Evolutionary conservation across 2,113 vertebrate species (phyloP), one percentile per base, ranked within the genome.

Genomic region (Alaudala cheleensis): DNA sequence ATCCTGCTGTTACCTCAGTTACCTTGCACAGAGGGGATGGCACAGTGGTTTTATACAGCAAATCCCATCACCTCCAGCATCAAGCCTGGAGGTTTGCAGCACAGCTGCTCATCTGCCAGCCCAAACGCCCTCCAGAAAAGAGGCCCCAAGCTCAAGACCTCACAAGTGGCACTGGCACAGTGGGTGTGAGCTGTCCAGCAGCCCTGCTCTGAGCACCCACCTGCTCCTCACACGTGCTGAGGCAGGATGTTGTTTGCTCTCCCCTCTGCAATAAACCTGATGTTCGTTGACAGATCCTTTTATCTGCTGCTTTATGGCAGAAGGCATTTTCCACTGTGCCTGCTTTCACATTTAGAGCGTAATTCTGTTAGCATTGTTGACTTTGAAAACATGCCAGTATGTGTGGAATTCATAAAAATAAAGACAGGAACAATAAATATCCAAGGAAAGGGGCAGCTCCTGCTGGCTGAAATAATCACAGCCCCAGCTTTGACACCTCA

Each of bases 341-440:
- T 92, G 70, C 90, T 95, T 89, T 89, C 89, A 67, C 91, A 69
- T 96, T 91, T 91, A 64, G 49, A 86, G 77, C 15, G 42, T 93
- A 86, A 92, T 95, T 96, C 94, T 92, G 20, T 92, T 96, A 85
- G 81, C 18, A 1, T 42, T 96, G 94, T 96, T 95, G 95, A 87
- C 93, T 97, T 95, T 92, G 88, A 92, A 96, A 95, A 92, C 91
- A 91, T 81, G 91, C 89, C 93, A 91, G 91, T 95, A 92, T 91
- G 94, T 84, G 94, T 91, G 96, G 96, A 97, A 96, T 97, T 95
- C 95, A 91, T 89, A 93, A 95, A 94, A 96, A 95, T 95, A 95
- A 83, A 95, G 91, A 84, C 86, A 81, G 91, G 89, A 96, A 97
- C 94, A 97, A 95, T 97, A 96, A 97, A 97, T 96, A 95, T 49